Base-by-base conservation (phyloP, 2,797 vertebrate species). In the Orientallactaga sibirica region DNA sequence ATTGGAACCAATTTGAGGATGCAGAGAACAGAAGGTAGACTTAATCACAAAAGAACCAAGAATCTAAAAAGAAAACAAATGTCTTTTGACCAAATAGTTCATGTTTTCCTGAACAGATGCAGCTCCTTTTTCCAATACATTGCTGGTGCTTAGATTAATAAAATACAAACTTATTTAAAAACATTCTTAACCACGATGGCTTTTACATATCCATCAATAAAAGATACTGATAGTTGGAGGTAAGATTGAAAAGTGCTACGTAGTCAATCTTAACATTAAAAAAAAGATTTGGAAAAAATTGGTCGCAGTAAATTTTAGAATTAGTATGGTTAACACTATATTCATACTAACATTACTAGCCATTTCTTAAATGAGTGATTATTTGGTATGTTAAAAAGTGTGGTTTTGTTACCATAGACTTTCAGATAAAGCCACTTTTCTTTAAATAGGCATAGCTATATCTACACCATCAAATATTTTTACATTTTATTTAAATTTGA, bases 401-500 rank as follows among this genome's bases (percentile, higher is more conserved):
- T 79, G 2, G 25, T 85, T 88, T 90, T 78, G 3, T 24, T 61
- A n/a, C 52, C n/a, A 61, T 20, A 20, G 2, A 33, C 37, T 79
- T 92, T 76, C 7, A 58, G 25, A 6, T 29, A 88, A 24, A 55
- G 27, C 25, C 77, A 18, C 16, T 70, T 64, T 92, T 12, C 55
- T 92, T 83, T 16, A 86, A 48, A 71, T 90, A 48, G 7, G 3
- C 67, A 41, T 62, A 89, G 8, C 61, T 86, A 27, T 58, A 81
- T 15, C 73, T 70, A 41, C 33, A 37, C 92, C 73, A 78, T 7
- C 10, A 3, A 66, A 19, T n/a, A 68, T 82, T 61, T 20, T 71
- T 89, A 14, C 0, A 18, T 81, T 81, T 67, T 86, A 86, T 68
- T 83, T 90, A 81, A 75, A 80, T 83, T 91, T 88, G 52, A 67